These are phyloP conservation scores for Polyergus mexicanus DNA, from an alignment of 1,140 invertebrate species.

Conservation along the genomic window DNA sequence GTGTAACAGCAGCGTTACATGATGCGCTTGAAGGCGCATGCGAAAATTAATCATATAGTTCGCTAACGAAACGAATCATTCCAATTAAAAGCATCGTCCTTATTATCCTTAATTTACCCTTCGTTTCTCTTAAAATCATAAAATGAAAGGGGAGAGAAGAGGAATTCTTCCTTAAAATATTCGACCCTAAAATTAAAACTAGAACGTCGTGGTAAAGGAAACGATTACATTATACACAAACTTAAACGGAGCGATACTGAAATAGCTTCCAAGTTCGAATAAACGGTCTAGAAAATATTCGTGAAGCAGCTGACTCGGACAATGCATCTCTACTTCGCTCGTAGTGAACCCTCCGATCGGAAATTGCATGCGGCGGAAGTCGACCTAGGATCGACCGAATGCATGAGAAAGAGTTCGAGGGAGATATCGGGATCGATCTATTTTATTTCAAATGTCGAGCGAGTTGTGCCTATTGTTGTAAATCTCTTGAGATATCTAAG, in stretches of 20 bases:
- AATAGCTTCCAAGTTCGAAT: slow-evolving; percentile 16
- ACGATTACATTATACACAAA: slow-evolving; percentile 19
- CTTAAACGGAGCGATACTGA: not conserved
- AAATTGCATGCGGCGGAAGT: slow-evolving; percentile 82
- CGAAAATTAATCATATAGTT: not conserved
- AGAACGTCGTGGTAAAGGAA: not conserved
- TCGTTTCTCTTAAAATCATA: too few relatives aligned
- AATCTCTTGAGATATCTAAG: slow-evolving; percentile 64
- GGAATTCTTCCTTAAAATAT: slow-evolving; percentile 25
- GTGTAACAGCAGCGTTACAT: not conserved
- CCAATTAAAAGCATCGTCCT: not conserved
- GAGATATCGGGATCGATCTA: slow-evolving; percentile 65
- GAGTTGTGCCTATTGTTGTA: slow-evolving; percentile 45
- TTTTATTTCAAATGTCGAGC: slow-evolving; percentile 32
- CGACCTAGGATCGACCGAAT: slow-evolving; percentile 79
- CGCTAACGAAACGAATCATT: not conserved
- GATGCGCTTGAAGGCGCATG: slow-evolving; percentile 31
- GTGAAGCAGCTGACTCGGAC: slow-evolving; percentile 24
- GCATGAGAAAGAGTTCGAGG: slow-evolving; percentile 77
- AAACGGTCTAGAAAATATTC: slow-evolving; percentile 17
- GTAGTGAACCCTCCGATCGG: slow-evolving; percentile 79
- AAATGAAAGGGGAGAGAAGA: not conserved
- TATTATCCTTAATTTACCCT: not conserved
- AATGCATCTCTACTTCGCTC: slow-evolving; percentile 54
- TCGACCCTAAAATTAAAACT: slow-evolving; percentile 18